These are phyloP conservation scores for Rhodophaea formosa DNA, from an alignment of 2,888 invertebrate species.

Conservation along the genomic window DNA sequence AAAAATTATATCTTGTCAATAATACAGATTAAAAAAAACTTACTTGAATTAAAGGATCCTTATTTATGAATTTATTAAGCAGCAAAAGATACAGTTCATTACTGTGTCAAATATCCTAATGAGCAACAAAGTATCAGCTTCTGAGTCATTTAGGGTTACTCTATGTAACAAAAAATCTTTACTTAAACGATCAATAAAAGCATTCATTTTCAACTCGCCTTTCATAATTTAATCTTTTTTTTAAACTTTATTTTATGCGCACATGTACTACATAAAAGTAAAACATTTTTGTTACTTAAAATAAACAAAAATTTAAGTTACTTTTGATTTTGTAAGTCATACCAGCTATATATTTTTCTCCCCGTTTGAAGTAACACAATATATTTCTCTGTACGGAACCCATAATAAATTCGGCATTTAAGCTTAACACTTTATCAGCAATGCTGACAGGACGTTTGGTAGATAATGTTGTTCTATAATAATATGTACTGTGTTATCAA, in stretches of 20 bases:
- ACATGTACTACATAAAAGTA: too few species aligned
- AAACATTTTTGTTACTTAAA: too few species aligned
- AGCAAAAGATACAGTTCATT: background rate
- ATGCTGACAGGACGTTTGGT: conserved; percentile 50
- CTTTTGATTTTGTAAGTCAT: too few species aligned
- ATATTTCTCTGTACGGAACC: conserved; percentile 31
- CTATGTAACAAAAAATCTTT: background rate
- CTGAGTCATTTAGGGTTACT: background rate
- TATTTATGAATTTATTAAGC: background rate
- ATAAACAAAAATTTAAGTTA: too few species aligned
- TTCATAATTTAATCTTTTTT: too few species aligned
- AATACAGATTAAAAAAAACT: background rate
- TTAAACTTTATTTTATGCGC: too few species aligned
- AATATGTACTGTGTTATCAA: background rate
- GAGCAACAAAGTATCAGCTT: background rate
- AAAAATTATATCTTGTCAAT: background rate
- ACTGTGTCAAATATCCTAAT: background rate
- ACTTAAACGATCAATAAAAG: too few species aligned
- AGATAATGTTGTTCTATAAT: conserved; percentile 23
- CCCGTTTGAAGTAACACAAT: background rate
- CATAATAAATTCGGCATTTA: background rate
- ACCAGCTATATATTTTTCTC: too few species aligned
- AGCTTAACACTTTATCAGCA: conserved; percentile 39
- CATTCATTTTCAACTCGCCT: too few species aligned
- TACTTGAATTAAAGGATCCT: background rate